Percentiles rank a stretch among this genome's conserved stretches.
Evolutionary conservation across 2,797 vertebrate species (phyloP).

Genomic region (Enteromius argenteus): DNA sequence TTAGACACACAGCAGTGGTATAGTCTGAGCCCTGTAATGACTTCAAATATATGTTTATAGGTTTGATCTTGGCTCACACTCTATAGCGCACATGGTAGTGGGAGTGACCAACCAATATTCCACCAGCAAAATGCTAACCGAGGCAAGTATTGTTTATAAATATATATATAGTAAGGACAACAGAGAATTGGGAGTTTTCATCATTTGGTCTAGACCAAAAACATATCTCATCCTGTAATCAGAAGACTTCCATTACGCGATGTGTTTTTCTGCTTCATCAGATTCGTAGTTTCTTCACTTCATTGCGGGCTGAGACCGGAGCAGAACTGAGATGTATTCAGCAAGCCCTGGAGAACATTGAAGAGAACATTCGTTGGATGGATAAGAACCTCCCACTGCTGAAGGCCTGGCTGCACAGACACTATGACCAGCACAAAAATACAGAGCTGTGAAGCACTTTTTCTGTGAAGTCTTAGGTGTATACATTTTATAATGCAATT

Average conservation of each 20-base stretch:
- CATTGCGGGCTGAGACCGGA: conserved; percentile 80
- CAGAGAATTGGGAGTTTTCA: neutral
- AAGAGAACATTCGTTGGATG: conserved; percentile 91
- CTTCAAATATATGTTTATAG: conserved; percentile 67
- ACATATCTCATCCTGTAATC: neutral
- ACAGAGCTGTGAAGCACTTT: conserved; percentile 40
- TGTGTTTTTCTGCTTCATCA: conserved; percentile 59
- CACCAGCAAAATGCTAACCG: conserved; percentile 82
- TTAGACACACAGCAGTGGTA: neutral
- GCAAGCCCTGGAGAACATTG: conserved; percentile 85
- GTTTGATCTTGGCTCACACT: conserved; percentile 86
- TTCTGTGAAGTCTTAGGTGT: neutral
- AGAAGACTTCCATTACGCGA: neutral
- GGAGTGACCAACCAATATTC: conserved; percentile 86
- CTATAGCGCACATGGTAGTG: conserved; percentile 79
- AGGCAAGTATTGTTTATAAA: conserved; percentile 74
- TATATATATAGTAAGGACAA: neutral
- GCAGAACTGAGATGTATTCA: conserved; percentile 86
- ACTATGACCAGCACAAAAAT: neutral
- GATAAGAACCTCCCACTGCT: conserved; percentile 84
- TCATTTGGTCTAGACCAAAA: neutral
- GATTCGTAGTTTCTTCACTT: conserved; percentile 85
- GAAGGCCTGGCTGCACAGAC: conserved; percentile 78
- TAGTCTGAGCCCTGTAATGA: neutral
- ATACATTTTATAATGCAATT: neutral